These are phyloP conservation scores for Diglossa cyanea DNA, from an alignment of 2,797 vertebrate species.

Conservation along the genomic window DNA sequence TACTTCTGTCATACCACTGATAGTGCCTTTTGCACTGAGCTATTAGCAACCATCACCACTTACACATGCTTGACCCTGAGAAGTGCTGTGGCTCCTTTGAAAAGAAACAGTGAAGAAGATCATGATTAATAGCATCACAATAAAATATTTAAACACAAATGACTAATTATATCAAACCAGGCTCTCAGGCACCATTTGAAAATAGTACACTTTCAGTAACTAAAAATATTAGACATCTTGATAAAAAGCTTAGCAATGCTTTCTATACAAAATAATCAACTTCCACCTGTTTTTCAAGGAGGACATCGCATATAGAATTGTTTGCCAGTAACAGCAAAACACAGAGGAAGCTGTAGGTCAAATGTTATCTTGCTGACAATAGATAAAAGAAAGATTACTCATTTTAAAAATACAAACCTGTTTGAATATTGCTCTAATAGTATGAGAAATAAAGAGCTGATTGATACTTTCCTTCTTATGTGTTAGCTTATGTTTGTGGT, in stretches of 20 bases:
- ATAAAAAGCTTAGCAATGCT: not conserved
- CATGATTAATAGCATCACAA: constrained; percentile 6
- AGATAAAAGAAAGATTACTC: not conserved
- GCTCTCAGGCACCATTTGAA: constrained; percentile 4
- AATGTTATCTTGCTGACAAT: not conserved
- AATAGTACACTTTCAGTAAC: not conserved
- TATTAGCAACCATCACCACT: not conserved
- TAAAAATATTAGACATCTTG: not conserved
- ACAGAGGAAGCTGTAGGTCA: not conserved
- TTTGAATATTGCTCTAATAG: not conserved
- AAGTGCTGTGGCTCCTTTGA: not conserved
- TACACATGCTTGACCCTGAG: not conserved
- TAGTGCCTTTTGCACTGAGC: not conserved
- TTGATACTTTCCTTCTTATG: not conserved
- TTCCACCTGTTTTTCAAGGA: not conserved
- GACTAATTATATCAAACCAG: not conserved
- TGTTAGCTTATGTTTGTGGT: not conserved
- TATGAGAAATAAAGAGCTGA: not conserved
- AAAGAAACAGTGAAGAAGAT: not conserved
- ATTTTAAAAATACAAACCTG: not conserved
- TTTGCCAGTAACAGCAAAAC: not conserved
- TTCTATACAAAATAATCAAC: not conserved
- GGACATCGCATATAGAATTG: not conserved
- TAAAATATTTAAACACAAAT: constrained; percentile 38
- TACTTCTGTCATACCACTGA: not conserved